These are phyloP conservation scores for Sitophilus oryzae DNA, from an alignment of 1,140 invertebrate genomes.

Conservation along the genomic window DNA sequence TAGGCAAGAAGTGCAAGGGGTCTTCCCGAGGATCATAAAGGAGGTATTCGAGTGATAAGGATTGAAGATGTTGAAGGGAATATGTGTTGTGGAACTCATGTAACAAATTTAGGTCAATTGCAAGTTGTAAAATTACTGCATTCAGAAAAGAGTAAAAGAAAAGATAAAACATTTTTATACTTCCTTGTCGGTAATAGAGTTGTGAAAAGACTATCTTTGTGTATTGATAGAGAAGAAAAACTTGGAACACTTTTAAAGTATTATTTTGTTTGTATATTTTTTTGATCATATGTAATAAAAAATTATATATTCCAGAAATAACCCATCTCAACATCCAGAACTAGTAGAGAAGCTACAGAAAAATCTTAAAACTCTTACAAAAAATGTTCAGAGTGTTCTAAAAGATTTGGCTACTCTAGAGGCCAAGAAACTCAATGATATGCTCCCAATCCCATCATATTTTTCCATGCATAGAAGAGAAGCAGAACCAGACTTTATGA, in stretches of 20 bases:
- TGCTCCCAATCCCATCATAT: constrained; percentile 50
- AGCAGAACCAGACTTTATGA: constrained; percentile 67
- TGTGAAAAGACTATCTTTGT: constrained; percentile 51
- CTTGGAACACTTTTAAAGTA: constrained; percentile 64
- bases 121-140: constrained; percentile 71
- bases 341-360: constrained; percentile 67
- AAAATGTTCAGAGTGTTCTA: constrained; percentile 57
- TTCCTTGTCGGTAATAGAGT: constrained; percentile 70
- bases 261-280: constrained; percentile 24
- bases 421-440: constrained; percentile 53
- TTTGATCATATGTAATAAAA: constrained; percentile 1
- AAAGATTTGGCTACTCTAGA: constrained; percentile 62
- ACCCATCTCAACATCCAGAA: constrained; percentile 59
- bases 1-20: constrained; percentile 49
- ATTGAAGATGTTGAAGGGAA: constrained; percentile 68
- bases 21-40: constrained; percentile 68
- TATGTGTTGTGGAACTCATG: constrained; percentile 84
- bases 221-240: constrained; percentile 60
- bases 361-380: constrained; percentile 56
- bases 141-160: constrained; percentile 68
- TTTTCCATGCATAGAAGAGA: constrained; percentile 61
- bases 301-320: constrained; percentile 52
- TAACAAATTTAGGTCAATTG: constrained; percentile 68
- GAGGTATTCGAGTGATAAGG: constrained; percentile 65
- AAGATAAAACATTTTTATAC: constrained; percentile 56